Base-by-base conservation (phyloP, 2,888 invertebrate species). In the Sympetrum striolatum region DNA sequence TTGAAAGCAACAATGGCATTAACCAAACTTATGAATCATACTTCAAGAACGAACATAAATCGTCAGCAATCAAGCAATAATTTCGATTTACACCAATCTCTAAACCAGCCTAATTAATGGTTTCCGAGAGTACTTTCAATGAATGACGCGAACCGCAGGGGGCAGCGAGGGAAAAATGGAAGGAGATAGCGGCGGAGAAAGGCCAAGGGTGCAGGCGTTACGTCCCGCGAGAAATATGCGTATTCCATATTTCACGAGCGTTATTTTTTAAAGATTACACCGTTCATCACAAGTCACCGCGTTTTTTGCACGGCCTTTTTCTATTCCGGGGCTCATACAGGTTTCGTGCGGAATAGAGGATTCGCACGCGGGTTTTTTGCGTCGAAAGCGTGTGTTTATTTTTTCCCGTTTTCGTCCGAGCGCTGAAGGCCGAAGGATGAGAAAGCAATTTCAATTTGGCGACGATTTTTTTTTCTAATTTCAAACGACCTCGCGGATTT, bases 211-310 rank as follows among this genome's bases (percentile, higher is more conserved):
- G 64, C 82, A 58, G 31, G 82, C 82, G 12, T 64, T 73, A 14
- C 73, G 31, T 73, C 25, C 22, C 60, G 4, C 4, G 60, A 60
- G 64, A 60, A 86, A 60, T 60, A 64, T 64, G 39, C 37, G 37
- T 60, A 86, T 60, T 60, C 64, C 86, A 86, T 86, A 86, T 86
- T 86, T 86, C 86, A 86, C 64, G 60, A 64, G 64, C n/a, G 37
- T 31, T 25, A 22, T 37, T 22, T 86, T 64, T 86, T n/a, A 60
- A 86, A 86, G 86, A 86, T 86, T 86, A 86, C 60, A 64, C 39
- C 86, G 60, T 86, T 86, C 86, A 86, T 86, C 86, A 86, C 86
- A 37, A 37, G 60, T 60, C 22, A 64, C 86, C 37, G 60, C 86
- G 37, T 86, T 60, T 86, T 86, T n/a, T 22, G n/a, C 44, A 44